Base-by-base conservation (phyloP, 2,888 invertebrate species). In the Cacoxenus indagator region DNA sequence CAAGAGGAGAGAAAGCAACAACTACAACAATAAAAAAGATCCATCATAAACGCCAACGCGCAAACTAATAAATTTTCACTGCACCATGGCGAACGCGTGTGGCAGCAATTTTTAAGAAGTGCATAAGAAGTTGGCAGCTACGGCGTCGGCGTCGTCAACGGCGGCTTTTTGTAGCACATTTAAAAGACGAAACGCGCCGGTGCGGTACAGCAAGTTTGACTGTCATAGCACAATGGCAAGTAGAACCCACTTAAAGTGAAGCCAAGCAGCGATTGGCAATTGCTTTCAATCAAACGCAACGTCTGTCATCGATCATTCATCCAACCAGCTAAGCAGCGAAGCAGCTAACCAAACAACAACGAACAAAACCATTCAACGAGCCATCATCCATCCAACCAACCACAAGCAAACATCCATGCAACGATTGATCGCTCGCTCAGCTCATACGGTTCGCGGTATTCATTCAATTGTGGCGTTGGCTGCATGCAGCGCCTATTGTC, bases 221-320 rank as follows among this genome's bases (percentile, higher is more conserved):
- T 59, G 27, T 26, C 27, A 6, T 11, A 22, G 19, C n/a, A 6
- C 45, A 45, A 45, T 43, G 43, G 64, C 64, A 48, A n/a, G n/a
- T n/a, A n/a, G n/a, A n/a, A 64, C 45, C 46, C 46, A 48, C 45
- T 46, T 46, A 64, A 51, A 51, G 19, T 51, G 17, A 14, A 19
- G 48, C 48, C 9, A 19, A 46, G 61, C 37, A 24, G 26, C 46
- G 65, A 70, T 68, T 68, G 68, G 66, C 82, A 82, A 84, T 78
- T 83, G 85, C 84, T 85, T 85, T 85, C 84, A 85, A 85, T 85
- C 85, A 85, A 82, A 82, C 86, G 84, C 82, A 82, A 77, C 78
- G 76, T 75, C 81, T 79, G 82, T 80, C 85, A 86, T 85, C 84
- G 84, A 85, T 86, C 85, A 86, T 86, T 76, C 83, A 77, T 17